Base-by-base conservation (phyloP, 2,797 vertebrate genomes). In the Malacoctenus gilli region DNA sequence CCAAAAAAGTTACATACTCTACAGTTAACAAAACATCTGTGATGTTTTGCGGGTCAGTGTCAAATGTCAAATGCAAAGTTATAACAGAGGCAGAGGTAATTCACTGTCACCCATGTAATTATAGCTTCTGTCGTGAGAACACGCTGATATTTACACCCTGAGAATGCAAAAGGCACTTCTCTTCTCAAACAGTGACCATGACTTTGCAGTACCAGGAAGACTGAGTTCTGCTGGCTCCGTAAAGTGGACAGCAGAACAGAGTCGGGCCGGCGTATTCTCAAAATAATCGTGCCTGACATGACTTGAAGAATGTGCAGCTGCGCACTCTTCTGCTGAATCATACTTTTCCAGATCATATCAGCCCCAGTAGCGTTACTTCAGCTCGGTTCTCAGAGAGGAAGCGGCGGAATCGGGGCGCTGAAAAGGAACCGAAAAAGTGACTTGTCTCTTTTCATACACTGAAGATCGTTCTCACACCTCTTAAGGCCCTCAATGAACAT, bases 251-350 rank as follows among this genome's bases (percentile, higher is more conserved):
- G 31, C 32, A 23, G n/a, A 23, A 32, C 21, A 43, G 42, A 52
- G 8, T 1, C 2, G 35, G 15, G 11, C 42, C 52, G 51, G 62
- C 20, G 8, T 11, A 49, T 57, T 57, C 46, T 80, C 44, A 63
- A 67, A 76, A 58, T 8, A 55, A 57, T 43, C 36, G 12, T n/a
- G 65, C 57, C 56, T 77, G 70, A 43, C 41, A 23, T 30, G 35
- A 30, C 51, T 48, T 54, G 41, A 52, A 66, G 51, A 66, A 68
- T 32, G 22, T 41, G 55, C 49, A 46, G 35, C 46, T 48, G 47
- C 38, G 19, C 15, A 37, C 22, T 13, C 20, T 47, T 30, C n/a
- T 54, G 71, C 35, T 0, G 12, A 71, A 30, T 75, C 54, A 62
- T 30, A 35, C 22, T 34, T 37, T 35, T 56, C 6, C 5, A 47